phyloP scores from a whole-genome alignment of 2,113 vertebrate species.

The Hyaena hyaena region DNA sequence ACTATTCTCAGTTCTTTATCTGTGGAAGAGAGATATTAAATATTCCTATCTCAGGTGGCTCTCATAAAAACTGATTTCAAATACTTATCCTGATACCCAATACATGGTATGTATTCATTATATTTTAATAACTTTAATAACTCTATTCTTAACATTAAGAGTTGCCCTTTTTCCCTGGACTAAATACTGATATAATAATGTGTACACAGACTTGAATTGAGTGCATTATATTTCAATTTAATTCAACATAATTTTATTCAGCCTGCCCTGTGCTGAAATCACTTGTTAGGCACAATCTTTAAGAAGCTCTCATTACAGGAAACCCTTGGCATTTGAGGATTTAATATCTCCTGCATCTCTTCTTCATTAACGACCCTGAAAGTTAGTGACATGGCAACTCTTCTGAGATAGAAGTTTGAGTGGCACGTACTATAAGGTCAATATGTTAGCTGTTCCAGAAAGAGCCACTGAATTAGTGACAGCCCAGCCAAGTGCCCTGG shows the following conservation, averaged over 20 bases:
- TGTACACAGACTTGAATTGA: background rate
- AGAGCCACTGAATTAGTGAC: background rate
- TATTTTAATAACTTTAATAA: conserved; percentile 3
- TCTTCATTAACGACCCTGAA: background rate
- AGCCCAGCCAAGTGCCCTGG: background rate
- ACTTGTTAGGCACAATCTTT: background rate
- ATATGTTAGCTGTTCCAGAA: conserved; percentile 8
- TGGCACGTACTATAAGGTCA: background rate
- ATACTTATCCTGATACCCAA: background rate
- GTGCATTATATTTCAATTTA: conserved; percentile 1
- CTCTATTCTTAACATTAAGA: background rate
- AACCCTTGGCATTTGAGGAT: background rate
- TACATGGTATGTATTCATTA: background rate
- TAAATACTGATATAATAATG: background rate
- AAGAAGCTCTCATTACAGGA: background rate
- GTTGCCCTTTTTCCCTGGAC: background rate
- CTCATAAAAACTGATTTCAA: background rate
- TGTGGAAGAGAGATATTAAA: background rate
- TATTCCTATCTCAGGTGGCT: background rate
- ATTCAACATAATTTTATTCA: background rate
- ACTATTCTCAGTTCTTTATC: background rate
- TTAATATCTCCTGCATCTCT: background rate
- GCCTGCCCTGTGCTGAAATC: background rate
- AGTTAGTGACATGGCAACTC: background rate
- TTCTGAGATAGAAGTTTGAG: background rate